Conservation (phyloP, 1,140 invertebrate species). For the Spodoptera litura region DNA sequence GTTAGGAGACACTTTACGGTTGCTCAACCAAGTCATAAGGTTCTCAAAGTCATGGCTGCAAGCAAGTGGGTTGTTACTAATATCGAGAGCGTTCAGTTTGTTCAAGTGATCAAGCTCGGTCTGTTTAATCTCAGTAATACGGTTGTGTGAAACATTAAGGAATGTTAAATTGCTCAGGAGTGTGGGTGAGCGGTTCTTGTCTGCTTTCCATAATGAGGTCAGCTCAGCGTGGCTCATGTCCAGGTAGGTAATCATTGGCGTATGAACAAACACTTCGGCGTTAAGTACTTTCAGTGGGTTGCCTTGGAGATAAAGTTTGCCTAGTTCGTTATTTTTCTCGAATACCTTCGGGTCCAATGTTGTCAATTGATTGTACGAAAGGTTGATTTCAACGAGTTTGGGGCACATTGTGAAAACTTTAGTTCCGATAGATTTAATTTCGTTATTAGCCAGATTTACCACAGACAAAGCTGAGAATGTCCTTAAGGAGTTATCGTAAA, state of each 20-base stretch:
- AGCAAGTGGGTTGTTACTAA: slow-evolving; percentile 88
- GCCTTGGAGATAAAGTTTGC: slow-evolving; percentile 89
- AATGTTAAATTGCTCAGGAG: slow-evolving; percentile 84
- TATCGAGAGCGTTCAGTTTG: slow-evolving; percentile 87
- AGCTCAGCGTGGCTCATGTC: slow-evolving; percentile 90
- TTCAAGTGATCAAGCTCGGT: slow-evolving; percentile 87
- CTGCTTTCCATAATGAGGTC: slow-evolving; percentile 88
- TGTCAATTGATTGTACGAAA: slow-evolving; percentile 89
- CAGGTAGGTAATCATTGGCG: slow-evolving; percentile 77
- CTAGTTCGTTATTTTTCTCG: slow-evolving; percentile 87
- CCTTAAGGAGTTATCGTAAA: slow-evolving; percentile 88
- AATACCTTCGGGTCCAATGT: slow-evolving; percentile 88
- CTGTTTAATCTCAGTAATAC: slow-evolving; percentile 86
- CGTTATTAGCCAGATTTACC: slow-evolving; percentile 89
- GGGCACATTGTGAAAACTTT: slow-evolving; percentile 84
- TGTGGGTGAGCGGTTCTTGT: slow-evolving; percentile 73
- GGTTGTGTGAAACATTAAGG: slow-evolving; percentile 87
- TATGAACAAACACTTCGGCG: slow-evolving; percentile 88
- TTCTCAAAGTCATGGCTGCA: slow-evolving; percentile 88
- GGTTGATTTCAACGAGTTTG: slow-evolving; percentile 88
- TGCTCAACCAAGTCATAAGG: slow-evolving; percentile 87
- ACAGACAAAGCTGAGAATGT: slow-evolving; percentile 89
- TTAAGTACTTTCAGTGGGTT: slow-evolving; percentile 90
- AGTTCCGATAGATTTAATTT: slow-evolving; percentile 84
- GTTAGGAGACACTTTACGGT: slow-evolving; percentile 82